phyloP scores from a whole-genome alignment of 2,113 vertebrate species.

The Calidris pugnax region DNA sequence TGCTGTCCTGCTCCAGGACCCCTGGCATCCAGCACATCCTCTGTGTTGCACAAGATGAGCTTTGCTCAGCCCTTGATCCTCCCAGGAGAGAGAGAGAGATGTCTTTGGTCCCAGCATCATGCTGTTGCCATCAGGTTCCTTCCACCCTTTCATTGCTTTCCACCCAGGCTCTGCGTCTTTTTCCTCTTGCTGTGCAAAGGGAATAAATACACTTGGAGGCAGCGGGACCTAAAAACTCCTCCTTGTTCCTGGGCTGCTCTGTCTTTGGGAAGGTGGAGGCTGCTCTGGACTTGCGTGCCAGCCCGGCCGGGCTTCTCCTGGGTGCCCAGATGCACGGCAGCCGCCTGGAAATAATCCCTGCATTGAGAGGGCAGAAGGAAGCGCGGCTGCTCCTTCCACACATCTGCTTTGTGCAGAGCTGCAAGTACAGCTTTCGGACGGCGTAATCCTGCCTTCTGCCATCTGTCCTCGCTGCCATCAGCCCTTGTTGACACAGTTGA shows the following conservation, averaged over 20 bases:
- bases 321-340: conserved; percentile 12
- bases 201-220: background rate
- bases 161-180: background rate
- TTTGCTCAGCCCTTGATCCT: background rate
- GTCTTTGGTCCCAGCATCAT: background rate
- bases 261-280: background rate
- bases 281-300: background rate
- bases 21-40: background rate
- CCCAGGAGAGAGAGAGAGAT: background rate
- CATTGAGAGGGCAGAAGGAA: background rate
- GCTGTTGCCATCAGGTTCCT: background rate
- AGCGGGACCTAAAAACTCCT: rapidly evolving
- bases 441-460: conserved; percentile 38
- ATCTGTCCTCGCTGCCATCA: conserved; percentile 34
- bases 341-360: background rate
- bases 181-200: background rate
- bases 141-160: background rate
- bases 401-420: conserved; percentile 19
- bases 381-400: background rate
- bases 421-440: background rate
- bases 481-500: conserved; percentile 37
- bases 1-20: background rate
- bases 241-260: background rate
- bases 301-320: background rate
- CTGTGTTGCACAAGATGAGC: background rate